A percentile compares a stretch with the other conserved stretches of the same genome.
Evolutionary conservation across 2,888 invertebrate species (phyloP).

Genomic region (Nematopogon swammerdamellus): DNA sequence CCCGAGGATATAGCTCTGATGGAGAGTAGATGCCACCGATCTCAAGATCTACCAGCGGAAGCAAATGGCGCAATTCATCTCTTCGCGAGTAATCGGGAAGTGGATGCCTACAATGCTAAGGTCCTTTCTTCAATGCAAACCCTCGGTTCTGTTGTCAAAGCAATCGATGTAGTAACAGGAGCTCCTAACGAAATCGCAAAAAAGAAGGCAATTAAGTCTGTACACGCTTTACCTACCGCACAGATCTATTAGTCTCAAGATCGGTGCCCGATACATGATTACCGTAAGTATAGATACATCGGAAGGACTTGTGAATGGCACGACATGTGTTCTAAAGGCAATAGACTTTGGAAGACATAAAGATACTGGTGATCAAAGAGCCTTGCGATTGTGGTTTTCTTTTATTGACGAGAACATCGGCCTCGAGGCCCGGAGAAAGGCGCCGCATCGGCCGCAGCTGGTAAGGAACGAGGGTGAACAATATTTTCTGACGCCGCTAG

Average conservation of each 20-base stretch:
- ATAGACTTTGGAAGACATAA: slow-evolving; percentile 5
- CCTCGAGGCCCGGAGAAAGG: slow-evolving; percentile 2
- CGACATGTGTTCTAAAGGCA: slow-evolving; percentile 5
- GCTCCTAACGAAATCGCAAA: slow-evolving; percentile 6
- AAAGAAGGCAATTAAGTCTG: slow-evolving; percentile 7
- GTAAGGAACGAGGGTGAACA: too few relatives aligned
- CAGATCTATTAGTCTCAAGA: neutral
- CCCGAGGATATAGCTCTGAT: neutral
- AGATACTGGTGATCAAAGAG: slow-evolving; percentile 2
- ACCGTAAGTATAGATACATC: slow-evolving; percentile 5
- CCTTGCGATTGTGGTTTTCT: slow-evolving; percentile 4
- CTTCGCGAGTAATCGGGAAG: neutral
- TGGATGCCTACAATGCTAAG: neutral
- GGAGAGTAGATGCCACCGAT: neutral
- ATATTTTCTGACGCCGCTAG: slow-evolving; percentile 6
- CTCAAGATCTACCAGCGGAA: neutral
- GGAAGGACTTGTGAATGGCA: neutral
- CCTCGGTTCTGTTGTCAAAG: slow-evolving; percentile 1
- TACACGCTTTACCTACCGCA: slow-evolving; percentile 4
- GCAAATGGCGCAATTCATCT: neutral
- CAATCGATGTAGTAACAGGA: slow-evolving; percentile 7
- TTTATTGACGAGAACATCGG: slow-evolving; percentile 4
- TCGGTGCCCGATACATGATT: neutral
- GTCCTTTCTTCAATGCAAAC: neutral
- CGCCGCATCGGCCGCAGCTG: neutral